Evolutionary conservation across 2,797 vertebrate genomes (phyloP).

Genomic region (Pangasius djambal): DNA sequence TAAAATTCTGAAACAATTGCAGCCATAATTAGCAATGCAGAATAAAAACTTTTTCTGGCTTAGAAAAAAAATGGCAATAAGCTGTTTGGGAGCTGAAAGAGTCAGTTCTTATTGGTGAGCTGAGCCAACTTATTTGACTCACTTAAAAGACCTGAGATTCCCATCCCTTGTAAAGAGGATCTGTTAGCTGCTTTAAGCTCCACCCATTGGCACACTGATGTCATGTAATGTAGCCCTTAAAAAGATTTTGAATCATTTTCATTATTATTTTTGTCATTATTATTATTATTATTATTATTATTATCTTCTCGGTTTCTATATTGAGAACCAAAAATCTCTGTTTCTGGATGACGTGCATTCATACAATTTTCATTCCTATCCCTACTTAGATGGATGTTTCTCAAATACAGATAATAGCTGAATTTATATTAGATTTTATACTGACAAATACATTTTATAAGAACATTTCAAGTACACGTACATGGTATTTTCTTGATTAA

Average conservation of each 20-base stretch:
- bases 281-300: not conserved
- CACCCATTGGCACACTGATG: not conserved
- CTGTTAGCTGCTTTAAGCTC: not conserved
- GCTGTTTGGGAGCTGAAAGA: not conserved
- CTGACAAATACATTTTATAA: not conserved
- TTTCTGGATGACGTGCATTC: not conserved
- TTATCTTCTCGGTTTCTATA: not conserved
- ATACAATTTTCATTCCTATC: not conserved
- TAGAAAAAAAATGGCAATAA: not conserved
- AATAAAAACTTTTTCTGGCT: not conserved
- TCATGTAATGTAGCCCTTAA: not conserved
- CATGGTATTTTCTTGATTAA: not conserved
- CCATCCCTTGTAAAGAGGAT: not conserved
- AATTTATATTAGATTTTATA: not conserved
- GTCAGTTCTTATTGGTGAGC: not conserved
- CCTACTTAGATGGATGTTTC: not conserved
- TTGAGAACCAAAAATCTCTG: not conserved
- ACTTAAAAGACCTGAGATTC: not conserved
- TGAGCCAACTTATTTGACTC: not conserved
- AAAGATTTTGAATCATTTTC: not conserved
- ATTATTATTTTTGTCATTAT: not conserved
- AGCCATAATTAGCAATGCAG: not conserved
- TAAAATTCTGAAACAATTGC: not conserved
- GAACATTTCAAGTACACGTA: not conserved
- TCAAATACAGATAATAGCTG: not conserved